Evolutionary conservation across 2,113 vertebrate genomes (phyloP), one percentile per base, ranked within the genome.

Genomic region (Hydrolagus affinis): DNA sequence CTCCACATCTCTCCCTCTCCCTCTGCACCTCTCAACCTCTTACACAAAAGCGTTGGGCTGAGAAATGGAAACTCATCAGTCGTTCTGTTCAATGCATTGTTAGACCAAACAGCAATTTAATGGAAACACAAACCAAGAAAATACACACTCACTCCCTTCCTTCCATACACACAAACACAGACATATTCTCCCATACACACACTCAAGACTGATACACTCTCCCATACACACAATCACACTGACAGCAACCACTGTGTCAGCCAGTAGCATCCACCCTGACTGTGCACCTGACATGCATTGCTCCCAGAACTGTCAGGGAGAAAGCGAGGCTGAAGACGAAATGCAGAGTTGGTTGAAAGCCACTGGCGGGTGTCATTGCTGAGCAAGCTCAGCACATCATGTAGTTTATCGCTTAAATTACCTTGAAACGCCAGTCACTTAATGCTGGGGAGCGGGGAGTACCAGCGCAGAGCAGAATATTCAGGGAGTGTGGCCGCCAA

Each of bases 361-460:
- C 78, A 60, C 0, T 86, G 86, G 86, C 86, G 88, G 88, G 86
- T 87, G 88, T 88, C 89, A 85, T 21, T 87, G 87, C 85, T 0
- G 21, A 80, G 75, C 86, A 85, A 70, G 86, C 86, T 91, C 86
- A 90, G 87, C 85, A 87, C 85, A 74, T 25, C 87, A 89, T 85
- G 86, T 88, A 88, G 87, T 88, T 88, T 89, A 91, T 88, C 0
- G 30, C 86, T 89, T 87, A 90, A 90, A 87, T 89, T 89, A 89
- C 89, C 88, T 88, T 87, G 86, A 85, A 89, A n/a, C 85, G 28
- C 85, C 86, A 3, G 85, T 86, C 70, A 14, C 1, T 32, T 88
- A 83, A 28, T 0, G 7, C 85, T 19, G 87, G 85, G 86, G 88
- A 0, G 0, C 86, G 6, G 8, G 8, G 60, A 0, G 75, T 64